These are phyloP conservation scores for Eumaeus atala DNA, from an alignment of 1,140 invertebrate genomes.

Conservation along the genomic window DNA sequence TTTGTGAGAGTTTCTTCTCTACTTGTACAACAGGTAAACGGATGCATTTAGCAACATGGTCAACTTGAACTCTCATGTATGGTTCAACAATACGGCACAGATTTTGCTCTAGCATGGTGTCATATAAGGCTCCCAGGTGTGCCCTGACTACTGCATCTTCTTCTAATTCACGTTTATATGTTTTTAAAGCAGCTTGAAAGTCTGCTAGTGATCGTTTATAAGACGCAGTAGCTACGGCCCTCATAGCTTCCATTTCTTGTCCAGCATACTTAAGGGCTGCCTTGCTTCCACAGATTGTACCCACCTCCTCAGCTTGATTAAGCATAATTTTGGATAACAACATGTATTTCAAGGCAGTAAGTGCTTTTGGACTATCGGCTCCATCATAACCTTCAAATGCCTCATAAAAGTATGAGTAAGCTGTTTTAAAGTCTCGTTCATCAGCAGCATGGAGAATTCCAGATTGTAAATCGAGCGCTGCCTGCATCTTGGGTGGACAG, in stretches of 20 bases:
- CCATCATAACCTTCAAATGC: slow-evolving; percentile 99
- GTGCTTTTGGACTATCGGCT: slow-evolving; percentile 92
- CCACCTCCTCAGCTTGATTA: slow-evolving; percentile 96
- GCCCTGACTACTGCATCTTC: slow-evolving; percentile 97
- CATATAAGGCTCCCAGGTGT: slow-evolving; percentile 96
- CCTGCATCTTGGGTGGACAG: slow-evolving; percentile 98
- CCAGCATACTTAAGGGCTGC: slow-evolving; percentile 97
- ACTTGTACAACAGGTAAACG: slow-evolving; percentile 92
- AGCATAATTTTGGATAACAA: slow-evolving; percentile 99
- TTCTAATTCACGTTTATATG: slow-evolving; percentile 92
- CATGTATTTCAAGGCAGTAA: slow-evolving; percentile 98
- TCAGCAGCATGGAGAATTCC: slow-evolving; percentile 99
- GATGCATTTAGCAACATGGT: slow-evolving; percentile 79
- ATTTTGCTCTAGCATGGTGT: slow-evolving; percentile 99
- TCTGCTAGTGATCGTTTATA: slow-evolving; percentile 97
- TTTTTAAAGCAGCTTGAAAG: slow-evolving; percentile 87
- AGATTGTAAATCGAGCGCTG: slow-evolving; percentile 96
- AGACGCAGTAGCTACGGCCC: slow-evolving; percentile 95
- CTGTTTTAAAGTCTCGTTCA: slow-evolving; percentile 99
- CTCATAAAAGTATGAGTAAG: slow-evolving; percentile 99
- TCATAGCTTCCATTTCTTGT: slow-evolving; percentile 97
- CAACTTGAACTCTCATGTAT: slow-evolving; percentile 96
- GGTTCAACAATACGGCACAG: slow-evolving; percentile 98
- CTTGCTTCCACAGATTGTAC: slow-evolving; percentile 96
- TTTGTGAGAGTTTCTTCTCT: slow-evolving; percentile 99